phyloP scores from a whole-genome alignment of 2,113 vertebrate genomes.

The Acrocephalus arundinaceus region DNA sequence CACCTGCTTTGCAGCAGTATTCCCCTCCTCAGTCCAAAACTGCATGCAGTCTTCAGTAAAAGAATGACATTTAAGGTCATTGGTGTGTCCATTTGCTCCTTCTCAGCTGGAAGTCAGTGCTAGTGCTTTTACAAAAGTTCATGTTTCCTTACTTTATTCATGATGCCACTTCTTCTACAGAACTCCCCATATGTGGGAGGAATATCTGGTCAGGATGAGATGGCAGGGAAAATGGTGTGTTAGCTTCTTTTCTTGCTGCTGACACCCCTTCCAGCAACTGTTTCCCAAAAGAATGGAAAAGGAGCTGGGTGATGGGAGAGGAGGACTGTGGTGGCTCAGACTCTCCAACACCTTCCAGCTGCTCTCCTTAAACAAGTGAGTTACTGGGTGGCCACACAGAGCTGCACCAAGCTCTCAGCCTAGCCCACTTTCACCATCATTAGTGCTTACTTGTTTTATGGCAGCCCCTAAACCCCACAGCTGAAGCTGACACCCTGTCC shows the following conservation, averaged over 20 bases:
- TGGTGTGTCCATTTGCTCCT: neutral
- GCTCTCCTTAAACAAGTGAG: neutral
- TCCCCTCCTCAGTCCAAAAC: neutral
- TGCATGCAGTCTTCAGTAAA: neutral
- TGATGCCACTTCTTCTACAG: neutral
- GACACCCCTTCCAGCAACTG: neutral
- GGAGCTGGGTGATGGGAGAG: neutral
- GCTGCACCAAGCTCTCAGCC: neutral
- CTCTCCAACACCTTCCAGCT: neutral
- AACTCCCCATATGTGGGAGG: neutral
- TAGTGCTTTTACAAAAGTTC: neutral
- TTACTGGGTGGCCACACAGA: neutral
- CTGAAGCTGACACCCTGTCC: neutral
- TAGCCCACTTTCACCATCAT: neutral
- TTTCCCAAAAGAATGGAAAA: neutral
- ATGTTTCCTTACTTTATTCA: neutral
- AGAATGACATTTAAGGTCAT: neutral
- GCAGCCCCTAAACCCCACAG: neutral
- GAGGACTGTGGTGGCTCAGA: neutral
- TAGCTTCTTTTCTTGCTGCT: neutral
- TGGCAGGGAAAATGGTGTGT: accelerated
- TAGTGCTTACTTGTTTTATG: neutral
- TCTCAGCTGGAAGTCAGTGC: neutral
- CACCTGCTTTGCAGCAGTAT: neutral
- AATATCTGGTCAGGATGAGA: neutral